Evolutionary conservation across 2,888 invertebrate species (phyloP).

Genomic region (Philaethria dido): DNA sequence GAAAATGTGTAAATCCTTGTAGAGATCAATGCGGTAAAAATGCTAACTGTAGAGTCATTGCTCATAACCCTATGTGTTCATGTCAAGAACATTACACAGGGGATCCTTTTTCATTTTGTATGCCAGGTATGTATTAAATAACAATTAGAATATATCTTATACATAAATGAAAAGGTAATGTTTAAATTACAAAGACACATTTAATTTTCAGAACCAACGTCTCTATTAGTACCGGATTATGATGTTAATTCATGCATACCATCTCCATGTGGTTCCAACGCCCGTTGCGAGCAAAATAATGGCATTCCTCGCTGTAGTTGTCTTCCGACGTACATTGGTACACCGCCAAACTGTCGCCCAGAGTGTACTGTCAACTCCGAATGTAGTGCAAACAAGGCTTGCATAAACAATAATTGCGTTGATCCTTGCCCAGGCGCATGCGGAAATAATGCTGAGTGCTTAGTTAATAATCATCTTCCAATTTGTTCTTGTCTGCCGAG

Average conservation of each 20-base stretch:
- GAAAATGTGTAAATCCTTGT: constrained; percentile 92
- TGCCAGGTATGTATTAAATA: constrained; percentile 69
- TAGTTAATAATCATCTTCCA: constrained; percentile 88
- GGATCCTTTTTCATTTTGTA: constrained; percentile 88
- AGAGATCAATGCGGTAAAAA: constrained; percentile 90
- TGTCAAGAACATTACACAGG: constrained; percentile 89
- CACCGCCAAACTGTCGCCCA: constrained; percentile 90
- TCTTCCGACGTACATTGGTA: constrained; percentile 87
- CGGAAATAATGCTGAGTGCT: constrained; percentile 89
- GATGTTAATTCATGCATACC: constrained; percentile 86
- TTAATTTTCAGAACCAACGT: constrained; percentile 57
- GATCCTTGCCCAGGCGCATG: constrained; percentile 92
- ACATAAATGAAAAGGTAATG: background rate
- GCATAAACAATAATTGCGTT: constrained; percentile 87
- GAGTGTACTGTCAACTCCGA: constrained; percentile 89
- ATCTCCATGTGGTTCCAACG: constrained; percentile 91
- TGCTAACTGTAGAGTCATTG: constrained; percentile 90
- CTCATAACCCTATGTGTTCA: constrained; percentile 92
- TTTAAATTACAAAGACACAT: background rate
- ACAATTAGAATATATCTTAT: background rate
- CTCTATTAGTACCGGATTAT: constrained; percentile 54
- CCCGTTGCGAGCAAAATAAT: constrained; percentile 87
- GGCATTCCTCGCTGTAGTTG: constrained; percentile 88
- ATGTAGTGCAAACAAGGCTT: constrained; percentile 87
- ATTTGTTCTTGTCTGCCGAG: constrained; percentile 87